Base-by-base conservation (phyloP, 1,140 invertebrate genomes). In the Tenebrio molitor region DNA sequence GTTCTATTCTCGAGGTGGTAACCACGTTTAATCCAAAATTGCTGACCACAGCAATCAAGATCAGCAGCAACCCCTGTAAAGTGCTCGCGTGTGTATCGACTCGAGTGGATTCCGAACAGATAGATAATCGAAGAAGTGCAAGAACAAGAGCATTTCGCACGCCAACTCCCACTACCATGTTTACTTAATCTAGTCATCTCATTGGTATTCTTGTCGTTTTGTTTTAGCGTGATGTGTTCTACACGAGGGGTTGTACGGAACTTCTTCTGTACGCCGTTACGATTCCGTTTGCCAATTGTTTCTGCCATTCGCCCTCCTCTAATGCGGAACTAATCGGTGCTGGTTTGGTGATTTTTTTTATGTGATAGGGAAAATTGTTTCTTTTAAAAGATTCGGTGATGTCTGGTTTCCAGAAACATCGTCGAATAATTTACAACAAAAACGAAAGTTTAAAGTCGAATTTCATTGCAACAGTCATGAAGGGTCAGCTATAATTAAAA, bases 221-320 rank as follows among this genome's bases (percentile, higher is more conserved):
- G 44, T 70, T 70, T 70, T 70, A 58, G 68, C 62, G 46, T 58
- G 68, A 69, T 69, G 44, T 69, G 67, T 69, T 58, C 34, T 42
- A 66, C 50, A 58, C 50, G 50, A 34, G 23, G 50, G 50, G 50
- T 21, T 58, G 50, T 58, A 58, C 46, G n/a, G 12, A 58, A 50
- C 44, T 29, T 29, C 50, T 58, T 58, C 50, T 58, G 50, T 58
- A 58, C 23, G 50, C 50, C 50, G 29, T 58, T 33, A 58, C 50
- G 50, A 58, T 5, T 58, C 23, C 12, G 50, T 58, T 58, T 58
- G 21, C n/a, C 50, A 23, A 58, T 58, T 58, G 50, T 58, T 58
- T 25, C 50, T 29, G 14, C 46, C 19, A 23, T 53, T 53, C 46
- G 10, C 50, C 50, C 50, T 58, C 10, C 50, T 58, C 50, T 58